Conservation (phyloP, 2,797 vertebrate species). For the Cetoscarus ocellatus region DNA sequence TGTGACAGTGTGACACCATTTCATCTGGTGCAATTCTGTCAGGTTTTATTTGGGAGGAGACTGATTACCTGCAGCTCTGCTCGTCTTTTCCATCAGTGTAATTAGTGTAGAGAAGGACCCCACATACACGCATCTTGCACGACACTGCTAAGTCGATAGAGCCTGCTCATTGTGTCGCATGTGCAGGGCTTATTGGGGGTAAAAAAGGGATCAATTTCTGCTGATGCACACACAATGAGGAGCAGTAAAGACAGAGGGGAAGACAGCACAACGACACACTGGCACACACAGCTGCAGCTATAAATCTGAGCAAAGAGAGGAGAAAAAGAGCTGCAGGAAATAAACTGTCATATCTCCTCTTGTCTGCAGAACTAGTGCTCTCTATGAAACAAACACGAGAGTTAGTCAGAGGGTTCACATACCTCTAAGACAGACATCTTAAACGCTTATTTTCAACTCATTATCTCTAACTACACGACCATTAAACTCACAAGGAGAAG, state of each 20-base stretch:
- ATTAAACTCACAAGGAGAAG: conserved; percentile 11
- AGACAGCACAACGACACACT: conserved; percentile 11
- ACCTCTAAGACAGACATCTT: conserved; percentile 34
- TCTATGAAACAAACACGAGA: conserved; percentile 20
- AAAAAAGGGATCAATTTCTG: conserved; percentile 64
- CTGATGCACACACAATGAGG: conserved; percentile 57
- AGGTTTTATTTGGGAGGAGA: conserved; percentile 39
- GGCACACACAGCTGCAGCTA: conserved; percentile 19
- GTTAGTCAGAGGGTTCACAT: conserved; percentile 25
- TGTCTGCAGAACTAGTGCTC: conserved; percentile 28
- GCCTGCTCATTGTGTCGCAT: conserved; percentile 17
- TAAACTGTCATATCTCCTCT: conserved; percentile 52
- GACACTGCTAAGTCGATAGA: conserved; percentile 47
- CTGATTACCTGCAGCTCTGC: conserved; percentile 39
- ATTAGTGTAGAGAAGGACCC: conserved; percentile 36
- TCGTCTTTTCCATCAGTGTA: conserved; percentile 48
- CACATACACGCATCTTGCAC: conserved; percentile 18
- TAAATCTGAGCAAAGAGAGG: conserved; percentile 35
- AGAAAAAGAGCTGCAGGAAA: conserved; percentile 50
- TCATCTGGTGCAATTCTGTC: conserved; percentile 38
- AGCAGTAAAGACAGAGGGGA: conserved; percentile 22
- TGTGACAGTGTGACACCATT: conserved; percentile 10
- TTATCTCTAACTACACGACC: conserved; percentile 25
- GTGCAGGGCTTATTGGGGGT: conserved; percentile 12
- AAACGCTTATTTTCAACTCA: conserved; percentile 22